These are phyloP conservation scores for Drosophila subobscura DNA, from an alignment of 1,140 invertebrate genomes.

Conservation along the genomic window DNA sequence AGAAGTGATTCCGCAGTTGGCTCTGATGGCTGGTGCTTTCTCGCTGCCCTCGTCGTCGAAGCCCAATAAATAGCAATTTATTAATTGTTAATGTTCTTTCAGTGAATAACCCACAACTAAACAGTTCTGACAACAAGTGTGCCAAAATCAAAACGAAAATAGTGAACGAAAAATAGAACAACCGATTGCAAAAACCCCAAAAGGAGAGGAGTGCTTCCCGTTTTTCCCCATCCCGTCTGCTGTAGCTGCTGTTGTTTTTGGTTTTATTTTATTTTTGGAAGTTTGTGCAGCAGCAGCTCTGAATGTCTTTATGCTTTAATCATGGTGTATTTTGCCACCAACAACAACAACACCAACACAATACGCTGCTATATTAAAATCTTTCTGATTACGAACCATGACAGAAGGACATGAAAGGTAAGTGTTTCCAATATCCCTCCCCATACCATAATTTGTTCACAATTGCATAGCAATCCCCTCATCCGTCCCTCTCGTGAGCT, in stretches of 20 bases:
- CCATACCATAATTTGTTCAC: no score
- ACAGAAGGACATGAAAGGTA: slow-evolving; percentile 90
- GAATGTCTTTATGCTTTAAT: slow-evolving; percentile 88
- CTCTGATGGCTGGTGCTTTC: slow-evolving; percentile 29
- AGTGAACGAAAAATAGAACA: slow-evolving; percentile 14
- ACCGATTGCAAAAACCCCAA: slow-evolving; percentile 2
- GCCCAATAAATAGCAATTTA: slow-evolving; percentile 5
- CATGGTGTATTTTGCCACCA: slow-evolving; percentile 87
- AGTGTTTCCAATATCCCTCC: slow-evolving; percentile 65
- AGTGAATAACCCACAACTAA: no score
- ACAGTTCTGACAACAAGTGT: slow-evolving; percentile 12
- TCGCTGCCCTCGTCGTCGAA: slow-evolving; percentile 13
- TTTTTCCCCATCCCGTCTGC: slow-evolving; percentile 25
- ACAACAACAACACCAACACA: slow-evolving; percentile 83
- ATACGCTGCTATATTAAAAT: slow-evolving; percentile 88
- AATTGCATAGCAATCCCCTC: no score
- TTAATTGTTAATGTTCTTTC: slow-evolving; percentile 36
- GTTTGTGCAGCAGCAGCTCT: slow-evolving; percentile 83
- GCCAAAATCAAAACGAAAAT: not conserved
- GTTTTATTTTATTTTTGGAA: slow-evolving; percentile 58
- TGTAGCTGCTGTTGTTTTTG: slow-evolving; percentile 39
- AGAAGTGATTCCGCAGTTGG: slow-evolving; percentile 66
- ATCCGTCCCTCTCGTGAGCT: no score
- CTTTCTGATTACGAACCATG: slow-evolving; percentile 89
- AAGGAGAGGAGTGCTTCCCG: not conserved